Evolutionary conservation across 2,888 invertebrate species (phyloP), one percentile per base, ranked within the genome.

Genomic region (Yponomeuta plumbellus): DNA sequence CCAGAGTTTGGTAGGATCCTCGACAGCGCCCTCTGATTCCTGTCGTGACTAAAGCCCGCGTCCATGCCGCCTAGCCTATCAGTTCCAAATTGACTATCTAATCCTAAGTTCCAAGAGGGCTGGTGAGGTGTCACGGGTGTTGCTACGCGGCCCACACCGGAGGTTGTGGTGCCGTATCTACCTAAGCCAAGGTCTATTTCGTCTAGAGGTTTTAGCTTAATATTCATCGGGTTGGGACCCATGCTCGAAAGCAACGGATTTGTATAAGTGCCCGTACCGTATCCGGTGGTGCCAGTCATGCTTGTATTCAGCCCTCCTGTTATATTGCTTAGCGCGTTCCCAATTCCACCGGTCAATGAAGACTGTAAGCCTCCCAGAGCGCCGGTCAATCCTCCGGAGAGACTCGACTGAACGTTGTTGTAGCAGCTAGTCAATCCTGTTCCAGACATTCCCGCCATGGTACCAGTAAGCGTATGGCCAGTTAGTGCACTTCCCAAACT

Each of bases 181-280:
- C 92, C 88, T 75, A 93, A 77, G 70, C 94, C 94, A 70, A 95
- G 89, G 74, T 95, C 95, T 70, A 94, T 93, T 79, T 95, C 95
- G 74, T 95, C 95, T 80, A 95, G 87, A 69, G 94, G 93, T 83
- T 95, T 95, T 83, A 94, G 86, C 83, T 95, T 95, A 74, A 93
- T 92, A 71, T 91, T 92, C 92, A 93, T 93, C 40, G 83, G 85
- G 87, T 90, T 91, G 66, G 91, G 84, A 84, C 93, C 89, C 76
- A 92, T 86, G 80, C 93, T 79, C 72, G 93, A 85, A 72, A 92
- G 86, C 69, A 95, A 82, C 21, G 95, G 94, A 76, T 94, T 94
- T 68, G 94, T 93, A 75, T 94, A 95, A 3, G 94, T 94, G 61
- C 88, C 89, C 65, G 86, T 80, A 26, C 88, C 90, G 70, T 90